Evolutionary conservation across 2,888 invertebrate genomes (phyloP), one percentile per base, ranked within the genome.

Genomic region (Serripes groenlandicus): DNA sequence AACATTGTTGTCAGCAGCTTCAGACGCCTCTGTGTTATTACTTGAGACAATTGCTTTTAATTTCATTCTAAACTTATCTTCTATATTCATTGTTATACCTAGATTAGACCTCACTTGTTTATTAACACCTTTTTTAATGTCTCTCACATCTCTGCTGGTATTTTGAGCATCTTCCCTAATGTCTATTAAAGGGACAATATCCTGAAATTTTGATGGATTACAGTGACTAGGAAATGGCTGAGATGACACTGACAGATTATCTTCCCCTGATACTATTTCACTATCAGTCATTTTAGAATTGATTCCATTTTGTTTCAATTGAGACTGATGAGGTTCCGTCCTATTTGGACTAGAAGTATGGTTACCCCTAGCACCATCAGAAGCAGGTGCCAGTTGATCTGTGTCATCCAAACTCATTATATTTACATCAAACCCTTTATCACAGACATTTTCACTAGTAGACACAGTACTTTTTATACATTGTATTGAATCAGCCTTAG

Each of bases 31-130:
- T 32, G 28, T 32, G 64, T 9, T 23, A 32, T 18, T 52, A 64
- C 56, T 64, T 64, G 64, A 21, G 54, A 70, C 54, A 70, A 70
- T 7, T 21, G 28, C 70, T 54, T 49, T 69, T 28, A 54, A 54
- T 66, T 66, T 66, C 37, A 42, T 37, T 26, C 66, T 66, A 42
- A 66, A 66, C 18, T 66, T 66, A 42, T 66, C 66, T 28, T 66
- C 72, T 56, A 58, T 37, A 32, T 64, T 64, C 28, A n/a, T n/a
- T n/a, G n/a, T n/a, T n/a, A n/a, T n/a, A n/a, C n/a, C n/a, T n/a
- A n/a, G n/a, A n/a, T n/a, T n/a, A n/a, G n/a, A n/a, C n/a, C n/a
- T n/a, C n/a, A n/a, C n/a, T n/a, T n/a, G n/a, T n/a, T n/a, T n/a
- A n/a, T n/a, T n/a, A n/a, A n/a, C n/a, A n/a, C n/a, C n/a, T n/a